Conservation (phyloP, 2,113 vertebrate species). For the Ciconia boyciana region DNA sequence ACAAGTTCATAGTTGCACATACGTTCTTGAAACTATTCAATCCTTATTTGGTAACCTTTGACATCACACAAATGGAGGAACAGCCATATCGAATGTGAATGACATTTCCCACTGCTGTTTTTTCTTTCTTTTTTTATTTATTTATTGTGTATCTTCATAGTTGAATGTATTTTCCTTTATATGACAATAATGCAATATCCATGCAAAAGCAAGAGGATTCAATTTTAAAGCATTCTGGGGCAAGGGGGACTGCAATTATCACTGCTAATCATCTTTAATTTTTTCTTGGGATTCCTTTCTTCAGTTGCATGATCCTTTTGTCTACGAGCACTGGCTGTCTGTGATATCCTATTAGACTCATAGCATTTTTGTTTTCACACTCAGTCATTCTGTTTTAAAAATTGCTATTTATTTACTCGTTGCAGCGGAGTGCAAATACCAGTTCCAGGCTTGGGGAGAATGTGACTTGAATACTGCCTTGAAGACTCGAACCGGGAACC, state of each 20-base stretch:
- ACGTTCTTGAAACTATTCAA: not conserved
- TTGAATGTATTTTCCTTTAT: not conserved
- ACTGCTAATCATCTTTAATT: not conserved
- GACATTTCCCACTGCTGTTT: not conserved
- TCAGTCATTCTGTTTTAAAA: not conserved
- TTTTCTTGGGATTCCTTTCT: not conserved
- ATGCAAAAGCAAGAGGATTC: not conserved
- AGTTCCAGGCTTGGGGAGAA: slow-evolving; percentile 95
- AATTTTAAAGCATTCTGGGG: not conserved
- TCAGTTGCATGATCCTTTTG: not conserved
- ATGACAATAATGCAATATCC: not conserved
- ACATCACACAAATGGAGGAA: not conserved
- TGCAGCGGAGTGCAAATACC: slow-evolving; percentile 94
- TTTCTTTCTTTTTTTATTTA: not conserved
- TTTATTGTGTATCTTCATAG: not conserved
- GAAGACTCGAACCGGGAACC: slow-evolving; percentile 89
- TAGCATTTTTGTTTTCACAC: not conserved
- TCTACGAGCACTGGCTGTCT: not conserved
- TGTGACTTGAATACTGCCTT: slow-evolving; percentile 89
- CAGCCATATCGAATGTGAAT: not conserved
- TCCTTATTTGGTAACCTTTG: not conserved
- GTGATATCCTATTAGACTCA: not conserved
- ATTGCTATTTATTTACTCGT: not conserved
- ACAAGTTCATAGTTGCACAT: not conserved
- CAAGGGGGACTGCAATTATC: not conserved